Conservation (phyloP, 2,888 invertebrate genomes). For the Gasteruption jaculator region DNA sequence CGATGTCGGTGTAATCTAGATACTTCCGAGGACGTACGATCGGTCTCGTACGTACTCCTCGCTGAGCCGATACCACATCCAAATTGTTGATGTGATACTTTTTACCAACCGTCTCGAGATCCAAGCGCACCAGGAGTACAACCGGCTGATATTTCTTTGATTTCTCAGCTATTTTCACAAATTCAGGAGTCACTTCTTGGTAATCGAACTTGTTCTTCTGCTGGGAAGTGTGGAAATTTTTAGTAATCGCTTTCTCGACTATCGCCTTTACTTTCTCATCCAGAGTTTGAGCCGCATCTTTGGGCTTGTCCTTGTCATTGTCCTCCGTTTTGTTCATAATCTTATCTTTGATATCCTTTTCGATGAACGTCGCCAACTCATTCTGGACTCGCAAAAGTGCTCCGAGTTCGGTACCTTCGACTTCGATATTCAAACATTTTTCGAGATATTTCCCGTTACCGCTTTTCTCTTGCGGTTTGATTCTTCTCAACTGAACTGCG, state of each 20-base stretch:
- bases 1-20: too few relatives aligned
- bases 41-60: constrained; percentile 34
- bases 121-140: constrained; percentile 33
- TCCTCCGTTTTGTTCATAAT: neutral
- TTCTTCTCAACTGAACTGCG: constrained; percentile 41
- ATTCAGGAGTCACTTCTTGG: too few relatives aligned
- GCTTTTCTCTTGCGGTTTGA: constrained; percentile 26
- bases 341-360: constrained; percentile 37
- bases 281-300: constrained; percentile 29
- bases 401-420: constrained; percentile 40
- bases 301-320: constrained; percentile 1
- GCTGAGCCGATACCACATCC: too few relatives aligned
- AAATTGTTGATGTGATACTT: constrained; percentile 30
- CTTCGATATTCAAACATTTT: constrained; percentile 43
- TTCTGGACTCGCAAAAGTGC: constrained; percentile 38
- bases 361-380: constrained; percentile 38
- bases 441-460: constrained; percentile 32
- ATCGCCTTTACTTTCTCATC: constrained; percentile 41
- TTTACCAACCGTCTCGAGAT: constrained; percentile 27
- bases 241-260: constrained; percentile 41
- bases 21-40: constrained; percentile 31
- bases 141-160: constrained; percentile 42
- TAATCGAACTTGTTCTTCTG: too few relatives aligned
- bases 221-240: constrained; percentile 36
- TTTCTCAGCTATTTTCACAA: constrained; percentile 32